Conservation (phyloP, 2,113 vertebrate species). For the Centropus unirufus region DNA sequence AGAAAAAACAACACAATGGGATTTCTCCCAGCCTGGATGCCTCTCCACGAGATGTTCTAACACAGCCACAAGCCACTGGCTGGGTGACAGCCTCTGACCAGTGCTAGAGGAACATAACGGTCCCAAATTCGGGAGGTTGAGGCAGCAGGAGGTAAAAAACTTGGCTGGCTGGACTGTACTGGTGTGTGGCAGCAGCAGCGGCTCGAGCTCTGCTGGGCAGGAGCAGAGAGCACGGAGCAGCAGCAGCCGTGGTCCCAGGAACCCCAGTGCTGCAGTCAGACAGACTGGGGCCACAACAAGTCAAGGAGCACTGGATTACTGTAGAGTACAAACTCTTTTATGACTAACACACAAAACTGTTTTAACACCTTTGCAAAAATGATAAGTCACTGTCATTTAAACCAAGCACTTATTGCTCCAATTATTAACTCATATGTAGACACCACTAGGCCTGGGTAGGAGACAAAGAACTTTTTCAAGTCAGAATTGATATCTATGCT, state of each 20-base stretch:
- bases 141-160: background rate
- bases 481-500: background rate
- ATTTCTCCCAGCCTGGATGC: background rate
- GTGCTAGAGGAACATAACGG: background rate
- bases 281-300: background rate
- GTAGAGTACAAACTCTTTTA: background rate
- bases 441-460: background rate
- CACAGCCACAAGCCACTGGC: background rate
- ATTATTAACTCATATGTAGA: background rate
- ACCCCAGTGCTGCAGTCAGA: fast-evolving
- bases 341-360: background rate
- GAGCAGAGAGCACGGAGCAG: fast-evolving
- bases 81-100: background rate
- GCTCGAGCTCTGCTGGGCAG: background rate
- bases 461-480: background rate
- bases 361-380: background rate
- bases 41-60: background rate
- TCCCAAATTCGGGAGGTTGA: background rate
- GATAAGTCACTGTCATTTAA: background rate
- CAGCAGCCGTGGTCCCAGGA: background rate
- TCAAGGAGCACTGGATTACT: background rate
- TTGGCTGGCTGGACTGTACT: background rate
- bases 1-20: background rate
- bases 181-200: background rate
- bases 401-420: fast-evolving